Percentiles rank a stretch among this genome's conserved stretches.
Evolutionary conservation across 92 coral and sea anemone species (phyloP).

Genomic region (Micromussa lordhowensis): DNA sequence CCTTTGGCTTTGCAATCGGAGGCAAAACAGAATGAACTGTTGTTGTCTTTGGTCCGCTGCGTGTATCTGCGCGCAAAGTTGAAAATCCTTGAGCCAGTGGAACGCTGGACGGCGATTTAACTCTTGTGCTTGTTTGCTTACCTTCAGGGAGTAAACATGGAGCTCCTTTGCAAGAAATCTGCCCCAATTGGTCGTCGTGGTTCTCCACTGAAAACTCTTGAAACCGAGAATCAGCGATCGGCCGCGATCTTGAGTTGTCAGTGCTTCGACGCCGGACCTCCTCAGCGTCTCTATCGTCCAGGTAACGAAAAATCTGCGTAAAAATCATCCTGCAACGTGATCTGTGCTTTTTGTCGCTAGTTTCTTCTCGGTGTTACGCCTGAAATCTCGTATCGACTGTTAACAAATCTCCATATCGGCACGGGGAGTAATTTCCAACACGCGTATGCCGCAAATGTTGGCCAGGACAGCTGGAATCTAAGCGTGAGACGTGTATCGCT

Average conservation of each 20-base stretch:
- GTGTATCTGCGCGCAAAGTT: slow-evolving; percentile 12
- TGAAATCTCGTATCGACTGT: not conserved
- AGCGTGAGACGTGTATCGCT: not conserved
- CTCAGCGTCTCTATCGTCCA: slow-evolving; percentile 49
- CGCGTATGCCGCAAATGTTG: not conserved
- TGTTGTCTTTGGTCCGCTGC: not conserved
- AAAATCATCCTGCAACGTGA: slow-evolving; percentile 36
- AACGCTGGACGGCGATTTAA: not conserved
- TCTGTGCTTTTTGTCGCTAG: not conserved
- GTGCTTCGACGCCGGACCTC: not conserved
- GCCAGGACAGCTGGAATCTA: not conserved
- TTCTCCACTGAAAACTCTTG: slow-evolving; percentile 2
- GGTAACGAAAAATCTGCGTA: slow-evolving; percentile 47
- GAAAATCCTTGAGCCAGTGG: slow-evolving; percentile 7
- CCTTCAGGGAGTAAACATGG: not conserved
- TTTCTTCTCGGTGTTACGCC: not conserved
- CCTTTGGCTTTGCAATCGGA: slow-evolving; percentile 14
- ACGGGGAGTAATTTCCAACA: not conserved
- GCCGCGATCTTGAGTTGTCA: not conserved
- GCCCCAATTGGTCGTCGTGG: not conserved
- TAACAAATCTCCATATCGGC: slow-evolving; percentile 7
- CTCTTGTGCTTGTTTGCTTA: not conserved
- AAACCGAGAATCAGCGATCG: slow-evolving; percentile 2
- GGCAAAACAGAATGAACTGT: slow-evolving; percentile 5
- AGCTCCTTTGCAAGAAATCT: slow-evolving; percentile 5